Percentiles rank a stretch among this genome's conserved stretches.
phyloP scores from a whole-genome alignment of 2,888 invertebrate genomes.

The Tipula unca region DNA sequence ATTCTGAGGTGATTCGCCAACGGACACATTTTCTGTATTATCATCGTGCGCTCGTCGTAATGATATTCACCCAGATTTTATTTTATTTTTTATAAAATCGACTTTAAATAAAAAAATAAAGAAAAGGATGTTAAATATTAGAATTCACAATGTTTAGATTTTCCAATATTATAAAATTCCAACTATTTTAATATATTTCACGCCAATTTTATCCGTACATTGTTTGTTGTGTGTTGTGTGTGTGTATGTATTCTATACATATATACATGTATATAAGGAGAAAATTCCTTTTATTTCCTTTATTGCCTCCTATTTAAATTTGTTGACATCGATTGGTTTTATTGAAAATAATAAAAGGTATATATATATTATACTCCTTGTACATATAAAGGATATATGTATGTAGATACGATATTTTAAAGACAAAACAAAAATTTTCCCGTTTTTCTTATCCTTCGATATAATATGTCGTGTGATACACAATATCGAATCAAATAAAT shows the following conservation, averaged over 20 bases:
- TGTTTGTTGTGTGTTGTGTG: background rate
- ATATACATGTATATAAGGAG: background rate
- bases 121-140: background rate
- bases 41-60: background rate
- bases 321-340: constrained; percentile 19
- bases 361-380: background rate
- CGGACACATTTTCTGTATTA: background rate
- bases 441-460: background rate
- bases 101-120: background rate
- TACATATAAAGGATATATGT: background rate
- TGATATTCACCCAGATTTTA: background rate
- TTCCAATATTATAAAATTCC: constrained; percentile 14
- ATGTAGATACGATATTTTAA: background rate
- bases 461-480: background rate
- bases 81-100: background rate
- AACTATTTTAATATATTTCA: constrained; percentile 19
- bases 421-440: background rate
- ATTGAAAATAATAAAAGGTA: constrained; percentile 18
- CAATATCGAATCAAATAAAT: constrained; percentile 14
- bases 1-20: background rate
- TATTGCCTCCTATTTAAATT: constrained; percentile 19
- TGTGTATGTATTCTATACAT: too few relatives aligned
- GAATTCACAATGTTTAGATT: background rate
- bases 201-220: constrained; percentile 9
- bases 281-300: constrained; percentile 15